Percentiles rank a stretch among this genome's conserved stretches.
phyloP scores from a whole-genome alignment of 1,140 invertebrate species.

The Bradynema listronoti region DNA sequence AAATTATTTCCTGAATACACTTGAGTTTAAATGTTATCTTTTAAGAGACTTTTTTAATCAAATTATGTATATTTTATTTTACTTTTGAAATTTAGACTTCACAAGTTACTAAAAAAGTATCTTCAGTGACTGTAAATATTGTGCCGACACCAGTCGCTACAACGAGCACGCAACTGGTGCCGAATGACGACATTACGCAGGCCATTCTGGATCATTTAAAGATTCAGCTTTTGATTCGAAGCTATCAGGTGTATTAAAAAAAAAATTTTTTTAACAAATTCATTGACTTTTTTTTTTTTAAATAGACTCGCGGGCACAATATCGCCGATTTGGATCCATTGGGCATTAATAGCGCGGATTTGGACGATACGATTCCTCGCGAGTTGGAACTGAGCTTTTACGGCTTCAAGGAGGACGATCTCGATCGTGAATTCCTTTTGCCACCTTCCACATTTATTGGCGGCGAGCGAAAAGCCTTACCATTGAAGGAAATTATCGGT shows the following conservation, averaged over 20 bases:
- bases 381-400: conserved; percentile 75
- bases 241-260: conserved; percentile 71
- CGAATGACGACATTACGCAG: conserved; percentile 64
- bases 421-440: conserved; percentile 89
- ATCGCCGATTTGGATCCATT: conserved; percentile 94
- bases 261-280: conserved; percentile 14
- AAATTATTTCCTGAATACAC: too few species aligned
- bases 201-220: conserved; percentile 94
- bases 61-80: too few species aligned
- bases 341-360: conserved; percentile 72
- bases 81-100: too few species aligned
- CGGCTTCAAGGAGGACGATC: conserved; percentile 86
- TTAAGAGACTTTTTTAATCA: too few species aligned
- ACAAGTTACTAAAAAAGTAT: too few species aligned
- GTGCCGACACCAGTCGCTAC: too few species aligned
- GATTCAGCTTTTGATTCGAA: conserved; percentile 93
- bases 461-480: conserved; percentile 75
- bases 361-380: conserved; percentile 77
- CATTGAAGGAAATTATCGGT: conserved; percentile 82
- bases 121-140: too few species aligned
- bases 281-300: conserved; percentile 16
- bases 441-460: conserved; percentile 96
- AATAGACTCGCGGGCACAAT: conserved; percentile 92
- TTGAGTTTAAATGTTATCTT: too few species aligned
- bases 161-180: conserved; percentile 56